These are phyloP conservation scores for Drosophila subsilvestris DNA, from an alignment of 2,888 invertebrate genomes.

Conservation along the genomic window DNA sequence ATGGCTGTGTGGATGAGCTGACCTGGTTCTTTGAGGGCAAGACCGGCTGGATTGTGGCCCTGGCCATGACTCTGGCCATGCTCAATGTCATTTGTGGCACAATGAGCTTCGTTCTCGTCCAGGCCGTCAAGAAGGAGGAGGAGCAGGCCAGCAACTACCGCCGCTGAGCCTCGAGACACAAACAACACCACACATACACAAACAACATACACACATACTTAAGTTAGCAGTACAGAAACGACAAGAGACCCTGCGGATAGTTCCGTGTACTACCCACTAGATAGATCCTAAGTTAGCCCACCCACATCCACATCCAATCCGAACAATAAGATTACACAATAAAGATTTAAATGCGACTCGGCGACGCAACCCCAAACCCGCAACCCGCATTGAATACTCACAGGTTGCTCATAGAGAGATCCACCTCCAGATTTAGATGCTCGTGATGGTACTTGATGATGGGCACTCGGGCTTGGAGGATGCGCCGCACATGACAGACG, in stretches of 20 bases:
- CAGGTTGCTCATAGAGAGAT: slow-evolving; percentile 92
- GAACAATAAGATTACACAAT: slow-evolving; percentile 70
- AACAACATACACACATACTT: slow-evolving; percentile 1
- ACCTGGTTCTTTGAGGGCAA: slow-evolving; percentile 95
- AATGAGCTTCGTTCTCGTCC: slow-evolving; percentile 88
- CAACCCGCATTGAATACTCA: slow-evolving; percentile 85
- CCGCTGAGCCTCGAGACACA: slow-evolving; percentile 40
- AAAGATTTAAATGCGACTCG: slow-evolving; percentile 30
- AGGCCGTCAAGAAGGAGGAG: slow-evolving; percentile 91
- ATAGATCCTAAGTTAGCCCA: slow-evolving; percentile 56
- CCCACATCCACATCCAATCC: slow-evolving; percentile 52
- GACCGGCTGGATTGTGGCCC: slow-evolving; percentile 92
- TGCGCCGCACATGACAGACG: slow-evolving; percentile 88
- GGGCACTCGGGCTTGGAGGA: slow-evolving; percentile 94
- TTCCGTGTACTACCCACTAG: slow-evolving; percentile 83
- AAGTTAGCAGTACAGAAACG: slow-evolving; percentile 40
- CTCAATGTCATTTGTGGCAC: slow-evolving; percentile 91
- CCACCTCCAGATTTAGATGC: slow-evolving; percentile 91
- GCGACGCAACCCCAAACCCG: slow-evolving; percentile 27
- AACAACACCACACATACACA: background rate
- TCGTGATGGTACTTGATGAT: slow-evolving; percentile 94
- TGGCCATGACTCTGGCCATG: slow-evolving; percentile 90
- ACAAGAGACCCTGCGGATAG: slow-evolving; percentile 46
- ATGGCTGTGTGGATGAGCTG: slow-evolving; percentile 94
- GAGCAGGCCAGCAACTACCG: slow-evolving; percentile 83